These are phyloP conservation scores for Thymelicus acteon DNA, from an alignment of 2,888 invertebrate genomes.

Conservation along the genomic window DNA sequence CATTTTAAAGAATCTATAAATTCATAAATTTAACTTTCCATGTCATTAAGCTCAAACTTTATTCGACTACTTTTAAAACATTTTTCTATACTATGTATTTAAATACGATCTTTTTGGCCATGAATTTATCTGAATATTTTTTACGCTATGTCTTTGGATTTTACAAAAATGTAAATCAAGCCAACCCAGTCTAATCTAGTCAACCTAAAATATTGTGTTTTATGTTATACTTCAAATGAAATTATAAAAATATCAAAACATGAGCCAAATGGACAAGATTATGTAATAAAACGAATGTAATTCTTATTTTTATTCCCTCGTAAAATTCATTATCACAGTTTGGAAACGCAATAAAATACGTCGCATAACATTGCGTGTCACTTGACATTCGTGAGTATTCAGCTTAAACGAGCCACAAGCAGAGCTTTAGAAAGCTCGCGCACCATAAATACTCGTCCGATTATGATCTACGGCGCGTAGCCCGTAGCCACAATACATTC, in stretches of 20 bases:
- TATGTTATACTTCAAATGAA: too few relatives aligned
- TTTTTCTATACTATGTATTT: too few relatives aligned
- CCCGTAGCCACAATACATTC: slow-evolving; percentile 72
- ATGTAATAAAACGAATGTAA: neutral
- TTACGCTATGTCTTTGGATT: too few relatives aligned
- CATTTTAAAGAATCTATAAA: slow-evolving; percentile 66
- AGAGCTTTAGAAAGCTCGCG: slow-evolving; percentile 74
- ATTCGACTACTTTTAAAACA: slow-evolving; percentile 52
- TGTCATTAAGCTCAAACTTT: slow-evolving; percentile 64
- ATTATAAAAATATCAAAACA: neutral
- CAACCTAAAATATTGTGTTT: too few relatives aligned
- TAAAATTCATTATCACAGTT: slow-evolving; percentile 29
- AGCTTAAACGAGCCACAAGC: slow-evolving; percentile 54
- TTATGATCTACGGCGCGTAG: slow-evolving; percentile 84
- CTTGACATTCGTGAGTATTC: slow-evolving; percentile 66
- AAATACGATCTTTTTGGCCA: slow-evolving; percentile 52
- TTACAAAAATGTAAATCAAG: too few relatives aligned
- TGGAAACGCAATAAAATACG: slow-evolving; percentile 47
- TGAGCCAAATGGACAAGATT: neutral
- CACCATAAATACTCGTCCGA: slow-evolving; percentile 81
- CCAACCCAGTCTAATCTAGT: too few relatives aligned
- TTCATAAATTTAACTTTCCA: slow-evolving; percentile 73
- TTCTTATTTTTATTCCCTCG: slow-evolving; percentile 1
- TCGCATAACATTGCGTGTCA: slow-evolving; percentile 65
- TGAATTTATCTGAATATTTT: neutral